Base-by-base conservation (phyloP, 2,113 vertebrate species). In the Pimephales promelas region DNA sequence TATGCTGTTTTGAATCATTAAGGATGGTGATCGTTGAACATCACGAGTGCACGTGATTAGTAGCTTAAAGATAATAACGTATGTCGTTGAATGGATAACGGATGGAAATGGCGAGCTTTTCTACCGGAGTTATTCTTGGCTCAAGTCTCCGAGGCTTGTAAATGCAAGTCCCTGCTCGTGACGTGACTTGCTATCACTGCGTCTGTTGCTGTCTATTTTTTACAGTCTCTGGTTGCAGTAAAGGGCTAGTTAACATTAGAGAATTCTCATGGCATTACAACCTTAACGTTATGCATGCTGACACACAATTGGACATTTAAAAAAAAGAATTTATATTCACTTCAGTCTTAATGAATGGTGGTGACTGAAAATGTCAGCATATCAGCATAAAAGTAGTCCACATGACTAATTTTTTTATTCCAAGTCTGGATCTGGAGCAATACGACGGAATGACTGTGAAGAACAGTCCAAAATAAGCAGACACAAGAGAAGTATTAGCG, bases 71-170 rank as follows among this genome's bases (percentile, higher is more conserved):
- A 31, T 16, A 68, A 49, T 54, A 10, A 24, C 18, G 2, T n/a
- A 8, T 14, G 45, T 36, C 20, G 28, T 4, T 36, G 4, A 70
- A 2, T 36, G 47, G 11, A 81, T 68, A 81, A 81, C 61, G 28
- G 47, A 54, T 45, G 45, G 43, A 70, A 54, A 68, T 40, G 0
- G 79, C 20, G 26, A 79, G 36, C 14, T 45, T 79, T 79, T 62
- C 4, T 47, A 11, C 36, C 3, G 13, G 28, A 68, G 79, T 81
- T 81, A 70, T 81, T 81, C 79, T 81, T 56, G 64, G 79, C 61
- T 24, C 26, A 36, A 70, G 31, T 81, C 28, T 56, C 10, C 13
- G 43, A 61, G 78, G 61, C 79, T 57, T 64, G 57, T 66, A 20
- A 7, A n/a, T 72, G 40, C 45, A 59, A 34, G 59, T 54, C 31